Evolutionary conservation across 1,140 invertebrate species (phyloP).

Genomic region (Bombus sibiricus): DNA sequence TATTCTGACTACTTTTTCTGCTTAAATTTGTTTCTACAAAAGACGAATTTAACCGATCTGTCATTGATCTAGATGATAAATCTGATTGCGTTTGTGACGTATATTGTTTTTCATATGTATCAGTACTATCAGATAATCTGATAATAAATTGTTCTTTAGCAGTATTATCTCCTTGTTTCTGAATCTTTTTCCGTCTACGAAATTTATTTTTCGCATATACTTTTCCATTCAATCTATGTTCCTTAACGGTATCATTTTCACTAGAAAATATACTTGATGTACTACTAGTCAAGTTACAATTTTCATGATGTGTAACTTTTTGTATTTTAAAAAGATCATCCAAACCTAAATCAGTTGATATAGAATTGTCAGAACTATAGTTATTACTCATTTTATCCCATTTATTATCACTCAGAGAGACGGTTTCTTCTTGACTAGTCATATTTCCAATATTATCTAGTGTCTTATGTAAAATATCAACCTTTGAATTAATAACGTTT

Average conservation of each 20-base stretch:
- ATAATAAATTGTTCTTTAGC: not conserved
- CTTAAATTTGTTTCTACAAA: not conserved
- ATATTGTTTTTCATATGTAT: not conserved
- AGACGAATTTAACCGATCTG: not conserved
- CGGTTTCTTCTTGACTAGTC: not conserved
- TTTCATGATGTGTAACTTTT: not conserved
- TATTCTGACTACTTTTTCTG: not conserved
- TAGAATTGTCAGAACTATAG: not conserved
- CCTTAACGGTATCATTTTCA: not conserved
- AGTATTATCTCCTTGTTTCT: slow-evolving; percentile 33
- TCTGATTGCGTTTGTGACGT: not conserved
- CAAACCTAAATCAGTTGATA: not conserved
- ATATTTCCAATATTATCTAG: not conserved
- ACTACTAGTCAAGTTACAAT: not conserved
- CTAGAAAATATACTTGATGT: not conserved
- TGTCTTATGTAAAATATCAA: not conserved
- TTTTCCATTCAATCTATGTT: not conserved
- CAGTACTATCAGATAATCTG: not conserved
- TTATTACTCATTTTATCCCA: not conserved
- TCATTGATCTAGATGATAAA: not conserved
- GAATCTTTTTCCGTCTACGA: slow-evolving; percentile 3
- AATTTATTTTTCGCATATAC: slow-evolving; percentile 1
- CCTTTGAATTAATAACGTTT: not conserved
- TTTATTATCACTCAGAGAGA: not conserved
- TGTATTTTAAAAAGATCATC: not conserved